Evolutionary conservation across 2,888 invertebrate species (phyloP), one percentile per base, ranked within the genome.

Genomic region (Herminia tarsipennalis): DNA sequence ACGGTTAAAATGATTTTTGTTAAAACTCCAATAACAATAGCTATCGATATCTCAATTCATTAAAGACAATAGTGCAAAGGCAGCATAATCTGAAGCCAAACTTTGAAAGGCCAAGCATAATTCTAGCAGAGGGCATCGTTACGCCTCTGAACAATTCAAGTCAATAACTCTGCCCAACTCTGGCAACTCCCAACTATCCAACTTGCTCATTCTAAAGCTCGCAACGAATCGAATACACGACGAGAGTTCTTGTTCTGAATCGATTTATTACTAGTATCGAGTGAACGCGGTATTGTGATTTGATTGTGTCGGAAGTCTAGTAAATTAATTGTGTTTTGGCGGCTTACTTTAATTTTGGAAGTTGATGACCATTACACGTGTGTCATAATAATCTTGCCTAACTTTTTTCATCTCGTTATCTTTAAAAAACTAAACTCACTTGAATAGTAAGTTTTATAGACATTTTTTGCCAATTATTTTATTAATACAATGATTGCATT

Each of bases 121-220:
- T 65, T 61, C 40, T 48, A 57, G 45, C 20, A 32, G 39, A 28
- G 34, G 37, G 52, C 59, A 63, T 56, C 55, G 63, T 44, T 58
- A 54, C 51, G 47, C 29, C 40, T 39, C 30, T 55, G 57, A 45
- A 75, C 65, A 71, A 67, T 74, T 51, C 54, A 53, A 70, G 58
- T 66, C 66, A 52, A 70, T 73, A 76, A 69, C 59, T 71, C 58
- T 38, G 21, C 42, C 30, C 20, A 64, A 71, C 58, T 70, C 56
- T 36, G 27, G 14, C 33, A 27, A 43, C 42, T 51, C 39, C 43
- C 46, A 65, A 36, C 46, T 40, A 36, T 35, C 35, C 17, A 40
- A 46, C 39, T 38, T 12, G 42, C 44, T 38, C 56, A 35, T 47
- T 42, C 50, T 57, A 45, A 70, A 65, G 61, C 64, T 47, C 37